Evolutionary conservation across 1,140 invertebrate genomes (phyloP), one percentile per base, ranked within the genome.

Genomic region (Plutomurus gul): DNA sequence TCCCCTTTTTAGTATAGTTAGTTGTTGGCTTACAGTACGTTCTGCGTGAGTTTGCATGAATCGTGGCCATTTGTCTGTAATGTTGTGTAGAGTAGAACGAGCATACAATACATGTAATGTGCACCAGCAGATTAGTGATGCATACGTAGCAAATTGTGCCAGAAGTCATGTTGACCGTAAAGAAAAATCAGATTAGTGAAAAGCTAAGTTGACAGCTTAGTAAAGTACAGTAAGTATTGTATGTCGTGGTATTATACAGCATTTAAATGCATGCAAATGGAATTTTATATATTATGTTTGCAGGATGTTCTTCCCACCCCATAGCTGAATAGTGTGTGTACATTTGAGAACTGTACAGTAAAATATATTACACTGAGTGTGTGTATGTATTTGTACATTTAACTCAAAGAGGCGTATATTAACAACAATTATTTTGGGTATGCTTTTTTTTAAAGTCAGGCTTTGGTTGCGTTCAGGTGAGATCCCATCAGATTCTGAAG

Each of bases 401-500:
- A 77, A 82, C 51, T 71, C 70, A 80, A 80, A 77, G 46, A 47
- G 60, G 37, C 43, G 71, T 43, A 43, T 73, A 43, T 73, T 36
- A 73, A 39, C 56, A 65, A 65, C 56, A 65, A 80, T 49, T 78
- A 49, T 84, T 81, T 79, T 81, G 40, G 65, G 75, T 56, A 65
- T 65, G 56, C 82, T 80, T 77, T 78, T 82, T 60, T 83, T 84
- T 47, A 78, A 88, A 88, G 81, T 75, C 40, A 76, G 76, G 78
- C 47, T 82, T 80, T 80, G 84, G 85, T 37, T 87, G 88, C 43
- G 74, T 83, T 49, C 87, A 73, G 87, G 87, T 84, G 89, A 86
- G 85, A 88, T 85, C 39, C 92, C 94, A 11, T 86, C 87, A 36
- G 92, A 94, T 80, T 92, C 93, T 84, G 96, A 98, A 86, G 92